A percentile compares a stretch with the other conserved stretches of the same genome.
These are phyloP conservation scores for Zeuzera pyrina DNA, from an alignment of 2,888 invertebrate species.

Conservation along the genomic window DNA sequence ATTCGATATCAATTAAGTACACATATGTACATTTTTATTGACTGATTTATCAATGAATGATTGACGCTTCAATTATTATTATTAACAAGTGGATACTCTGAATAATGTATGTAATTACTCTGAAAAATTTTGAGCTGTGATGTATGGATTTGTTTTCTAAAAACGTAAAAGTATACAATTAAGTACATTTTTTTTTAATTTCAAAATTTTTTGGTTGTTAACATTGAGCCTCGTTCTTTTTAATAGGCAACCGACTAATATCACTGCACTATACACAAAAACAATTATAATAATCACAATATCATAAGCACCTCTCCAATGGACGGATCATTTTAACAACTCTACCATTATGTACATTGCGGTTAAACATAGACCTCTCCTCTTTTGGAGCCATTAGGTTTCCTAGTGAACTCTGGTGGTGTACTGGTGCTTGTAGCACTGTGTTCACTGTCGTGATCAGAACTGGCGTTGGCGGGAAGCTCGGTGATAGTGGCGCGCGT, in stretches of 20 bases:
- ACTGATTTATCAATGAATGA: no score
- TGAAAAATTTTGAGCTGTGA: no score
- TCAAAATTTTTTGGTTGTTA: constrained; percentile 5
- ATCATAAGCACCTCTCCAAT: constrained; percentile 19
- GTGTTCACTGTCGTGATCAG: constrained; percentile 46
- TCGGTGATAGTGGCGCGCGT: constrained; percentile 36
- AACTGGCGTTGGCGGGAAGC: constrained; percentile 29
- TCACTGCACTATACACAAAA: constrained; percentile 1
- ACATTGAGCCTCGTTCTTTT: neutral
- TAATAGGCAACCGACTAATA: constrained; percentile 3
- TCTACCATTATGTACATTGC: no score
- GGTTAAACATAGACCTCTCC: constrained; percentile 59
- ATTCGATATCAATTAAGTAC: constrained; percentile 8
- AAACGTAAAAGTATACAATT: no score
- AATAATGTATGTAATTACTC: no score
- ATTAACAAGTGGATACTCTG: no score
- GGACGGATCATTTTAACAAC: no score
- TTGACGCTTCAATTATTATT: no score
- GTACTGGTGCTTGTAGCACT: constrained; percentile 33
- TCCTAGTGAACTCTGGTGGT: constrained; percentile 36
- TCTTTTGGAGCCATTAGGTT: constrained; percentile 47
- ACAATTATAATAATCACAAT: constrained; percentile 19
- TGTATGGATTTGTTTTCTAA: no score
- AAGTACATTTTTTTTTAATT: neutral
- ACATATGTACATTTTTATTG: constrained; percentile 4